Evolutionary conservation across 2,888 invertebrate species (phyloP).

Genomic region (Drosophila basisetae): DNA sequence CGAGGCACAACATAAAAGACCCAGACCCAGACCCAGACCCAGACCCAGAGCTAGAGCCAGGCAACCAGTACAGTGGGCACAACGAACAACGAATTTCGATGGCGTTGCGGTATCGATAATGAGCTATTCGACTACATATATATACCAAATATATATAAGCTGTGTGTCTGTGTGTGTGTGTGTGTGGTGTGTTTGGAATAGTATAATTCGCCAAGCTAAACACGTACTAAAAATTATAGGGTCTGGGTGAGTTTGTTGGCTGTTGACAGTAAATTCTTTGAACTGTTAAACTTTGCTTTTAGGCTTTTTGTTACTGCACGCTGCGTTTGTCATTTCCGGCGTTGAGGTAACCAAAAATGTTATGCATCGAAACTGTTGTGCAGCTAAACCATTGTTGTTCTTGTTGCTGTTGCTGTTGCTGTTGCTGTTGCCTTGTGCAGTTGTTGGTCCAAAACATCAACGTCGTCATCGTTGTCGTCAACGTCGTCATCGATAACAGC

Average conservation of each 20-base stretch:
- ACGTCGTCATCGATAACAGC: constrained; percentile 71
- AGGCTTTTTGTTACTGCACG: constrained; percentile 1
- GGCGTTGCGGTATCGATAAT: constrained; percentile 73
- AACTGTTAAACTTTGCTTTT: constrained; percentile 42
- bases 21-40: constrained; percentile 44
- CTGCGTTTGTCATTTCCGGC: constrained; percentile 75
- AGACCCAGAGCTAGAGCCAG: constrained; percentile 1
- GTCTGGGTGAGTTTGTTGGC: constrained; percentile 6
- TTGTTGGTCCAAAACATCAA: constrained; percentile 20
- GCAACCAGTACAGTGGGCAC: constrained; percentile 39
- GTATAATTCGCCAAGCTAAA: constrained; percentile 41
- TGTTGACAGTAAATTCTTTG: constrained; percentile 46
- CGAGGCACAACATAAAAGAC: constrained; percentile 75
- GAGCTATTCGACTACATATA: constrained; percentile 60
- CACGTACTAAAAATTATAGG: constrained; percentile 4
- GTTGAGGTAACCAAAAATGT: constrained; percentile 78
- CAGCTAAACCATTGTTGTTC: constrained; percentile 8
- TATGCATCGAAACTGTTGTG: constrained; percentile 64
- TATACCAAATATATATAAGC: neutral
- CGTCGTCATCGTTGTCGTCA: constrained; percentile 48
- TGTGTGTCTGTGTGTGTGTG: neutral
- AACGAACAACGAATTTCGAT: constrained; percentile 47
- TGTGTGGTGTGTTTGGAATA: constrained; percentile 3
- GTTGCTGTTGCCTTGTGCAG: constrained; percentile 19
- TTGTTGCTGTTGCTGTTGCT: constrained; percentile 17